These are phyloP conservation scores for Gasterosteus aculeatus DNA, from an alignment of 2,113 vertebrate genomes.

Conservation along the genomic window DNA sequence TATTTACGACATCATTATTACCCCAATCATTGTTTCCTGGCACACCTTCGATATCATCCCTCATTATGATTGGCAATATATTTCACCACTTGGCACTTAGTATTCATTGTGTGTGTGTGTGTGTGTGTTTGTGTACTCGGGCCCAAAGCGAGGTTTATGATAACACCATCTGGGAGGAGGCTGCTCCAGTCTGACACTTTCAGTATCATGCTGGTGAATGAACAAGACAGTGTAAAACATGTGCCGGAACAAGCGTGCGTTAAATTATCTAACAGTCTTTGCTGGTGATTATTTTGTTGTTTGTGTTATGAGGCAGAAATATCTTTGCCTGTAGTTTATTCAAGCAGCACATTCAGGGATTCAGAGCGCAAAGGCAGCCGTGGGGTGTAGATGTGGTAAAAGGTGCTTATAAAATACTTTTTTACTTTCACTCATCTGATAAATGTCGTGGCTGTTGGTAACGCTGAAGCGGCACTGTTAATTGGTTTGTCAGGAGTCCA, in stretches of 20 bases:
- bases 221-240: conserved; percentile 60
- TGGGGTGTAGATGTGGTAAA: neutral
- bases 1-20: conserved; percentile 68
- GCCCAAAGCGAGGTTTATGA: conserved; percentile 70
- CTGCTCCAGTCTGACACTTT: conserved; percentile 58
- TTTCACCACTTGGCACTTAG: conserved; percentile 61
- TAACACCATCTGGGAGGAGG: conserved; percentile 76
- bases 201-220: conserved; percentile 43
- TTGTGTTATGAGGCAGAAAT: conserved; percentile 10
- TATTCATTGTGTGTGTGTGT: conserved; percentile 50
- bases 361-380: too few species aligned
- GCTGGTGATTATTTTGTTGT: conserved; percentile 41
- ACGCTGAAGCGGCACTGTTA: conserved; percentile 50
- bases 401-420: conserved; percentile 36
- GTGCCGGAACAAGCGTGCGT: conserved; percentile 39
- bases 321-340: neutral
- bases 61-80: conserved; percentile 72
- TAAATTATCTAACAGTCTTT: conserved; percentile 55
- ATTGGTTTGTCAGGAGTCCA: conserved; percentile 70
- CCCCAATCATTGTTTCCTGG: conserved; percentile 63
- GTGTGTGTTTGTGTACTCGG: conserved; percentile 34
- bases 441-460: conserved; percentile 59
- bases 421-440: conserved; percentile 38
- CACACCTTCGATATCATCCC: conserved; percentile 58
- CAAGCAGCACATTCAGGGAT: neutral